Percentiles rank a stretch among this genome's conserved stretches.
These are phyloP conservation scores for Drosophila kepulauana DNA, from an alignment of 1,140 invertebrate species.

Conservation along the genomic window DNA sequence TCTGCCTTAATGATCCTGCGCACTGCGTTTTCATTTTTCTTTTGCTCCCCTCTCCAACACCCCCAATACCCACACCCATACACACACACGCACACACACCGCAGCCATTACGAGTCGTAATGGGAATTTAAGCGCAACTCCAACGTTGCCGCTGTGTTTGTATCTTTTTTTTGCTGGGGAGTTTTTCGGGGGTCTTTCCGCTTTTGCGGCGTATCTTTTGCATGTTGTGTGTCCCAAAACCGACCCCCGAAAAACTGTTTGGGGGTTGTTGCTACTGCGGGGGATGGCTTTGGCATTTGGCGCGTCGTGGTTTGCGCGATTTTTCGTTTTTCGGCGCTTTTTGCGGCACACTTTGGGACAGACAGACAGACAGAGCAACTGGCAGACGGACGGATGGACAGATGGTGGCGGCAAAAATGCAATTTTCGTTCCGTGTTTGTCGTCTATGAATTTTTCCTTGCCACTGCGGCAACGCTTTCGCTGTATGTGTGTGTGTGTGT, in stretches of 20 bases:
- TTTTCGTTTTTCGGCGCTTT: slow-evolving; percentile 49
- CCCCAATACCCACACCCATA: slow-evolving; percentile 19
- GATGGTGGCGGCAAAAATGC: slow-evolving; percentile 54
- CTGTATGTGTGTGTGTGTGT: slow-evolving; percentile 30
- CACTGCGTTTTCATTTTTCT: slow-evolving; percentile 79
- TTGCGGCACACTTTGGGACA: slow-evolving; percentile 64
- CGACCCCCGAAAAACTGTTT: slow-evolving; percentile 17
- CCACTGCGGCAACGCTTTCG: slow-evolving; percentile 51
- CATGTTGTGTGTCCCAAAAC: slow-evolving; percentile 69
- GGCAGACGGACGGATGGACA: background rate
- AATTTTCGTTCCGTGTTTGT: slow-evolving; percentile 80
- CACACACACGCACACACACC: slow-evolving; percentile 40
- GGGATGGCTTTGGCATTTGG: slow-evolving; percentile 47
- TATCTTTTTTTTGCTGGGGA: slow-evolving; percentile 42
- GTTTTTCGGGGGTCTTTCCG: slow-evolving; percentile 62
- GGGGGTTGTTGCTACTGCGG: background rate
- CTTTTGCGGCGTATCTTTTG: slow-evolving; percentile 81
- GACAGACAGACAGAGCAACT: too few relatives aligned
- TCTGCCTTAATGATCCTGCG: slow-evolving; percentile 81
- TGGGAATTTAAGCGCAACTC: slow-evolving; percentile 80
- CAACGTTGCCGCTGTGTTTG: slow-evolving; percentile 49
- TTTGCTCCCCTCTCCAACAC: slow-evolving; percentile 45
- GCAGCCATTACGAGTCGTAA: slow-evolving; percentile 80
- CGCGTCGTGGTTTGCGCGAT: slow-evolving; percentile 46
- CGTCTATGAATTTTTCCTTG: slow-evolving; percentile 76